Percentiles rank a stretch among this genome's conserved stretches.
phyloP scores from a whole-genome alignment of 2,113 vertebrate species.

The Chlorocebus sabaeus region DNA sequence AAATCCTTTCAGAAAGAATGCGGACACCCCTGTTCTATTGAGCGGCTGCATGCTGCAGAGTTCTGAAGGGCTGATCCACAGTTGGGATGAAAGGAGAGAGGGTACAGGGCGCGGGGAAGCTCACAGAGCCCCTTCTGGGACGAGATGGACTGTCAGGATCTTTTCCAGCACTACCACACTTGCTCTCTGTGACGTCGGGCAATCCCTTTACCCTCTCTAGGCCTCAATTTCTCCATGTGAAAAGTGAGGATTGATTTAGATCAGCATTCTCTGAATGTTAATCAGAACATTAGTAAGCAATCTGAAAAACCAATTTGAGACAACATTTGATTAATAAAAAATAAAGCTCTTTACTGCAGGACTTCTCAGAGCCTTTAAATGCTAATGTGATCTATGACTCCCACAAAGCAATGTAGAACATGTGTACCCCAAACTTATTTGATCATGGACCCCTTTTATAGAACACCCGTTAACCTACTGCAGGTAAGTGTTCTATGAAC shows the following conservation, averaged over 20 bases:
- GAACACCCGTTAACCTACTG: not conserved
- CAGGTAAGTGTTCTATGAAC: not conserved
- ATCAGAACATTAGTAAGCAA: not conserved
- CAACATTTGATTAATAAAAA: not conserved
- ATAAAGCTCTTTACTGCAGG: not conserved
- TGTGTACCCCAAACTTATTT: not conserved
- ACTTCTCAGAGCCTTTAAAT: not conserved
- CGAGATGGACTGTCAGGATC: not conserved
- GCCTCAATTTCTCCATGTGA: not conserved
- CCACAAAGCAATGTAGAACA: not conserved
- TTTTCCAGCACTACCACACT: not conserved
- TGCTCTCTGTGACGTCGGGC: not conserved
- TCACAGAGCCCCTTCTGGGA: not conserved
- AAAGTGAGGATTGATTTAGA: not conserved
- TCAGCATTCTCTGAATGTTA: not conserved
- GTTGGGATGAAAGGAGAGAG: not conserved
- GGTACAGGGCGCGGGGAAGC: not conserved
- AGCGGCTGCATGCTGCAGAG: not conserved
- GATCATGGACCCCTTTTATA: not conserved
- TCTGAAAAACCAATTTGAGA: not conserved
- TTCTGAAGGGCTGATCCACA: not conserved
- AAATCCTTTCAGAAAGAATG: slow-evolving; percentile 73
- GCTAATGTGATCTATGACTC: not conserved
- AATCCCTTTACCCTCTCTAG: not conserved
- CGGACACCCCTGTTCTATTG: slow-evolving; percentile 45